Base-by-base conservation (phyloP, 2,113 vertebrate genomes). In the Nesogale talazaci region DNA sequence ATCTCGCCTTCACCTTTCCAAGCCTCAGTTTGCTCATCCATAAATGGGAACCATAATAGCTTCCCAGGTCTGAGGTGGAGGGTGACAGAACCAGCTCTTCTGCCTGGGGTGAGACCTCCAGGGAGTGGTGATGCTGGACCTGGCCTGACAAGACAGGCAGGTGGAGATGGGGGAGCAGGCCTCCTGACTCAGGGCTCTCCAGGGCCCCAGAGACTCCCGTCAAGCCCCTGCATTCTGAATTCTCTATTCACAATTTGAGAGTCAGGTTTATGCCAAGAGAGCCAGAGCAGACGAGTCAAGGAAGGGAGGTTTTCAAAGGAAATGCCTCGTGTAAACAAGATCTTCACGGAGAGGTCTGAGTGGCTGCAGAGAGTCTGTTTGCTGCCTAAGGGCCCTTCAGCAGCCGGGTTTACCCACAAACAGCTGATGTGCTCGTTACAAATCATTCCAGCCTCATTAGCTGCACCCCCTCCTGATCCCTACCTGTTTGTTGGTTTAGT, bases 401-500 rank as follows among this genome's bases (percentile, higher is more conserved):
- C 80, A 38, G 59, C 34, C 63, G 11, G 0, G 0, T 74, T 83
- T 70, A 52, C 80, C 57, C 63, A 77, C 36, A 38, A 36, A 20
- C 74, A 56, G 69, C 91, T 14, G 40, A 86, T 70, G 34, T 72
- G 56, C 38, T 92, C 1, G 1, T 90, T 65, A 59, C 72, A 38
- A 42, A 87, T 89, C 92, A 83, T 86, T 56, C 91, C 36, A 40
- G 77, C 40, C 88, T 93, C 86, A 83, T 96, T 93, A 92, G 94
- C 57, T 38, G 46, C 52, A 78, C 63, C 84, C 61, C 69, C 59
- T 92, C 89, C 94, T 76, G 92, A 83, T 93, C 77, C 61, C 78
- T 94, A 95, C 94, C 92, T 95, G 84, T 91, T 93, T 95, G 94
- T 94, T 94, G 94, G 85, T 82, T 94, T 93, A 92, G 85, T 79